Evolutionary conservation across 92 coral and sea anemone genomes (phyloP), one percentile per base, ranked within the genome.

Genomic region (Parazoanthus darwini): DNA sequence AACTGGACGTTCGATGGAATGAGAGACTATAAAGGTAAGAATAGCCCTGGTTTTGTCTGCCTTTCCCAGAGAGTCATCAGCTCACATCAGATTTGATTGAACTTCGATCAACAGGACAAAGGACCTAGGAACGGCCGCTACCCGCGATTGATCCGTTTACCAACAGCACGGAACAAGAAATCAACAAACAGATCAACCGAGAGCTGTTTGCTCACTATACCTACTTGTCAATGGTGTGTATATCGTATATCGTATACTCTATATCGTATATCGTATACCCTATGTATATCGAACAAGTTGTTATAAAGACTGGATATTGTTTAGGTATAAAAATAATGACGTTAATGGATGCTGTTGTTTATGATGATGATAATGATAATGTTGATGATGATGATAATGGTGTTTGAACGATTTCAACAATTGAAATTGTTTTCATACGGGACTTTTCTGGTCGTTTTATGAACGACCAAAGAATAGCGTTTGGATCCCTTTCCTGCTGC

Each of bases 151-250:
- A 6, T 81, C 86, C 25, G 29, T 88, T 75, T 35, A 20, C 15
- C 8, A 37, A 4, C 63, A 16, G 22, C 25, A 84, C 81, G 5
- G 97, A 93, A 79, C 68, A 10, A 16, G 92, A 77, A n/a, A 90
- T 96, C 50, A 96, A 96, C 91, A 86, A 91, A 73, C 98, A 96
- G 86, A 94, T 96, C 83, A 96, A 96, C 86, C 59, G 86, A 33
- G 97, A 96, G 88, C 81, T 96, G 88, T 94, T 91, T 85, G 98
- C 98, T 16, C 96, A 93, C 77, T 96, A 96, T 85, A 94, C 96
- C 38, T 96, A 96, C 85, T 33, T 96, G 82, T 96, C 98, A 50
- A 96, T 96, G 98, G 98, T 96, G 86, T 85, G 96, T 43, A 15
- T 33, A 25, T 11, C 22, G 18, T 25, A 6, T 48, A 48, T 36